Evolutionary conservation across 2,888 invertebrate genomes (phyloP).

Genomic region (Sicus ferrugineus): DNA sequence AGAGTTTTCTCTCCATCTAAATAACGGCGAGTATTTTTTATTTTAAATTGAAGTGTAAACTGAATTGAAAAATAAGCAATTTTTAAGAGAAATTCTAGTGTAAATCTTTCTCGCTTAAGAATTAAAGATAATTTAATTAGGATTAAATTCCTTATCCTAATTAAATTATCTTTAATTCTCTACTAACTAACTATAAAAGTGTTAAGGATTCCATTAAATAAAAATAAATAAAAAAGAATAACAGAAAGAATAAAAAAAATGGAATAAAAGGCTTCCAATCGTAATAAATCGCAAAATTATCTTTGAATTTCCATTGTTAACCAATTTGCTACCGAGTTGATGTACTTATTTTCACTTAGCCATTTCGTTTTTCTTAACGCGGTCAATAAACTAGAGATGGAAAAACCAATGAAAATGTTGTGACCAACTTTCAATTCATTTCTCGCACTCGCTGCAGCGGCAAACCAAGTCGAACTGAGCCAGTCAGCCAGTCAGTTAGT

Average conservation of each 20-base stretch:
- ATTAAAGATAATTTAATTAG: too few species aligned
- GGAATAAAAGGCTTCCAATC: neutral
- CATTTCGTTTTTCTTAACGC: slow-evolving; percentile 23
- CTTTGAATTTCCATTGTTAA: neutral
- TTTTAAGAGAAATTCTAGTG: too few species aligned
- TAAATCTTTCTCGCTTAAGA: too few species aligned
- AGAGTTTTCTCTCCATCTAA: too few species aligned
- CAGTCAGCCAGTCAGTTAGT: too few species aligned
- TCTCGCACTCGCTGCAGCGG: slow-evolving; percentile 14
- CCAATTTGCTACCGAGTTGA: neutral
- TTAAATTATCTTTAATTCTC: too few species aligned
- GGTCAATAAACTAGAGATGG: slow-evolving; percentile 35
- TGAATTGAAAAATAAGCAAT: too few species aligned
- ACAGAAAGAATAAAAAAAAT: too few species aligned
- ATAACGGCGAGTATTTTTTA: too few species aligned
- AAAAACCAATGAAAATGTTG: slow-evolving; percentile 25
- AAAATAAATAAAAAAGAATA: neutral
- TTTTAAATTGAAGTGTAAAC: too few species aligned
- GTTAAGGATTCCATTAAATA: neutral
- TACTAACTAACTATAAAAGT: too few species aligned
- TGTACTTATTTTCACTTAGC: slow-evolving; percentile 16
- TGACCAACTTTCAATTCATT: slow-evolving; percentile 30
- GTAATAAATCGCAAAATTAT: neutral
- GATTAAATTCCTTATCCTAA: too few species aligned
- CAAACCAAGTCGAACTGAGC: slow-evolving; percentile 31